Evolutionary conservation across 2,888 invertebrate species (phyloP).

Genomic region (Criorhina ranunculi): DNA sequence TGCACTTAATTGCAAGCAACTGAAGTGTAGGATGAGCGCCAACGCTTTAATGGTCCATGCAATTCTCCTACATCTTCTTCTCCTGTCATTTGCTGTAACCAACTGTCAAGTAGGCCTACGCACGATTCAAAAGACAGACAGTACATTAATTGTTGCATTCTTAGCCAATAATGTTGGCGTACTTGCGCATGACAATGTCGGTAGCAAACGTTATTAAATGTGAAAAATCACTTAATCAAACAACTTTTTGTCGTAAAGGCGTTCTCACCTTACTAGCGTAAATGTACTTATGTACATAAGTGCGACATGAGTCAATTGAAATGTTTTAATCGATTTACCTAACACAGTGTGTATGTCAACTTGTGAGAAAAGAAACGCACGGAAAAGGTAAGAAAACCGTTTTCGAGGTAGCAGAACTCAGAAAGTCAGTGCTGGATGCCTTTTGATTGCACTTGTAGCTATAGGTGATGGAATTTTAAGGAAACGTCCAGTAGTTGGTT

Average conservation of each 20-base stretch:
- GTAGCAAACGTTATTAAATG: slow-evolving; percentile 40
- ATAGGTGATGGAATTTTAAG: slow-evolving; percentile 7
- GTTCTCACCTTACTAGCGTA: slow-evolving; percentile 27
- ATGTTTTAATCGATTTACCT: slow-evolving; percentile 34
- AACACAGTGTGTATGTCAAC: too few species aligned
- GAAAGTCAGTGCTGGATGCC: not conserved
- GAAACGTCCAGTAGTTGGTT: not conserved
- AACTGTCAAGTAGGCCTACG: slow-evolving; percentile 23
- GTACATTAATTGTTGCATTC: slow-evolving; percentile 10
- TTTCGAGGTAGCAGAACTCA: not conserved
- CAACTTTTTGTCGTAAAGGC: slow-evolving; percentile 33
- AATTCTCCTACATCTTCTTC: slow-evolving; percentile 13
- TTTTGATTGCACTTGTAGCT: slow-evolving; percentile 12
- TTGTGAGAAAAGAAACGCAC: not conserved
- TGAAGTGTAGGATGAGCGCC: not conserved
- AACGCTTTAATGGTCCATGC: not conserved
- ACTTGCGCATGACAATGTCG: slow-evolving; percentile 27
- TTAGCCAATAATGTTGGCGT: slow-evolving; percentile 28
- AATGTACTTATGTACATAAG: not conserved
- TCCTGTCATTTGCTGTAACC: not conserved
- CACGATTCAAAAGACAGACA: not conserved
- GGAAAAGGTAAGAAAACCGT: not conserved
- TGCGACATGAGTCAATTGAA: slow-evolving; percentile 32
- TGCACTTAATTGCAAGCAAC: not conserved
- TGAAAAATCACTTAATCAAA: slow-evolving; percentile 22